Base-by-base conservation (phyloP, 2,888 invertebrate genomes). In the Acanthoscelides obtectus region DNA sequence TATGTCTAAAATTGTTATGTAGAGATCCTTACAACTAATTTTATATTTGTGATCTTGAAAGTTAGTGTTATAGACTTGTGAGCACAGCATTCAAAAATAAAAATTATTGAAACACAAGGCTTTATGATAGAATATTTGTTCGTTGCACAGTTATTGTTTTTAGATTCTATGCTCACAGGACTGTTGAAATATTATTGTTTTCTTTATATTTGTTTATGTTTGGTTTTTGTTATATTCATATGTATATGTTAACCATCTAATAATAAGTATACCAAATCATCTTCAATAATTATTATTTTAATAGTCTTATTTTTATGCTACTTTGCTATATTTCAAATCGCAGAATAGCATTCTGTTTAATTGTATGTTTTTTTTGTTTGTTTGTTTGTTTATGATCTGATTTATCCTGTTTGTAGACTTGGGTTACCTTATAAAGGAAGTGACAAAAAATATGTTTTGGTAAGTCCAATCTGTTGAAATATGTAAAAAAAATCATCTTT, bases 221-320 rank as follows among this genome's bases (percentile, higher is more conserved):
- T 71, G 72, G 74, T 75, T 74, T 67, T 66, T 75, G 71, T 79
- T 77, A 76, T 79, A 78, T 75, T 75, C 74, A 77, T 78, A 76
- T 79, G 78, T 76, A 78, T 79, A 77, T 76, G 75, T 79, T 78
- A 76, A 74, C 75, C 72, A 72, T 77, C 76, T 78, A 79, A 77
- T 78, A 77, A 78, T 78, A 75, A 75, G 75, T 73, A 76, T 77
- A 76, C 79, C 76, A 77, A 77, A 79, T 77, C 73, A 72, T 75
- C 70, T 72, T 66, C 20, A 66, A 66, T 75, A 75, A 72, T 71
- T 74, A 45, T 64, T 67, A 70, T 66, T 70, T 69, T 25, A 66
- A 70, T 75, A 76, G 75, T 76, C 73, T 72, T 72, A 72, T 74
- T 73, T 71, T 75, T 73, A 66, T 66, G 65, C 5, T 17, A 20